These are phyloP conservation scores for Silurus meridionalis DNA, from an alignment of 2,113 vertebrate species.

Conservation along the genomic window DNA sequence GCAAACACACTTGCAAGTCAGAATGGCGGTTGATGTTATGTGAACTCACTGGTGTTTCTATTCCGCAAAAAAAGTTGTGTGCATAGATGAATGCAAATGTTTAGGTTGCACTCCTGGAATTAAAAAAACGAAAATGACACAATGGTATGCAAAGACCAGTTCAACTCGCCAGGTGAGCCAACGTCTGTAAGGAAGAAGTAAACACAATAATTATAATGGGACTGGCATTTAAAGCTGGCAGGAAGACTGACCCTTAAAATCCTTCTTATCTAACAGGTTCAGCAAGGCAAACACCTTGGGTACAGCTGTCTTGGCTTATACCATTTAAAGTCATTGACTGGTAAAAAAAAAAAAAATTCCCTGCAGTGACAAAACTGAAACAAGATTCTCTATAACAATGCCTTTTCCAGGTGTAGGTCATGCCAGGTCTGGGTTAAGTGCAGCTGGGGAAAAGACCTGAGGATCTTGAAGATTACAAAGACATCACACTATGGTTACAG, in stretches of 20 bases:
- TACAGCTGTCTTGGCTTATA: not conserved
- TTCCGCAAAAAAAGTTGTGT: not conserved
- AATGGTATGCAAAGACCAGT: slow-evolving; percentile 65
- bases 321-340: not conserved
- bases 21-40: not conserved
- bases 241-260: slow-evolving; percentile 26
- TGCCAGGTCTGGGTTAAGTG: not conserved
- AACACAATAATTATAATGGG: slow-evolving; percentile 65
- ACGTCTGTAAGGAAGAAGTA: slow-evolving; percentile 62
- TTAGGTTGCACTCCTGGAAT: slow-evolving; percentile 58
- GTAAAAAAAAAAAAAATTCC: not conserved
- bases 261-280: slow-evolving; percentile 35
- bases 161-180: slow-evolving; percentile 69
- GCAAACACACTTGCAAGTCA: not conserved
- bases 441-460: not conserved
- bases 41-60: not conserved
- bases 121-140: slow-evolving; percentile 64
- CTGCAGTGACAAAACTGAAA: slow-evolving; percentile 5
- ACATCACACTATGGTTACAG: not conserved
- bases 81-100: slow-evolving; percentile 68
- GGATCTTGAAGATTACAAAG: not conserved
- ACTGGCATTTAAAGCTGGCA: not conserved
- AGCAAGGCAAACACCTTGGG: not conserved
- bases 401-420: not conserved
- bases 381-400: slow-evolving; percentile 44